phyloP scores from a whole-genome alignment of 2,888 invertebrate species.

The Noctua janthe region DNA sequence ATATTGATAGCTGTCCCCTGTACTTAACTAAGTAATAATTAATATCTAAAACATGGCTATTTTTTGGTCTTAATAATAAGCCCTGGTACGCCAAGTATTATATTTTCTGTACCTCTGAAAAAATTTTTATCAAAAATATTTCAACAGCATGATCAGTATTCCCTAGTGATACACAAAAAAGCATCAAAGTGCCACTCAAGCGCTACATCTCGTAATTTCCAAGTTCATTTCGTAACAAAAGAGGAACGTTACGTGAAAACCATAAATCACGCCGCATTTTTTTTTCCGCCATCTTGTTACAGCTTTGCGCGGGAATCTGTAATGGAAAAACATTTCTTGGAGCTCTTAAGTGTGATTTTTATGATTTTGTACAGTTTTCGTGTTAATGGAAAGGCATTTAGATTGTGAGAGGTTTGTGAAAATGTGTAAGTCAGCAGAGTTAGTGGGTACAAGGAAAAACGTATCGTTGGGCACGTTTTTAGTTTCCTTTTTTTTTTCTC shows the following conservation, averaged over 20 bases:
- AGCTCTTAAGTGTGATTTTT: slow-evolving; percentile 45
- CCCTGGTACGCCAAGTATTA: background rate
- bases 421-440: slow-evolving; percentile 47
- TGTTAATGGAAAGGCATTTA: slow-evolving; percentile 57
- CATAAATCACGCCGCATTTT: slow-evolving; percentile 63
- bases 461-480: slow-evolving; percentile 9
- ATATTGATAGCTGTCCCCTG: background rate
- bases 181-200: slow-evolving; percentile 49
- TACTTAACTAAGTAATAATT: background rate
- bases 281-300: slow-evolving; percentile 52
- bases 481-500: slow-evolving; percentile 7
- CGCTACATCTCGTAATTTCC: slow-evolving; percentile 53
- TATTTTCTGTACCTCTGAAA: background rate
- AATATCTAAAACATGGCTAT: background rate
- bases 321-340: slow-evolving; percentile 54
- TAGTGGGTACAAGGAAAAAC: slow-evolving; percentile 5
- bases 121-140: slow-evolving; percentile 23
- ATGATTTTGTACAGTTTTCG: slow-evolving; percentile 50
- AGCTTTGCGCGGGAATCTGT: slow-evolving; percentile 46
- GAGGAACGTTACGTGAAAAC: slow-evolving; percentile 54
- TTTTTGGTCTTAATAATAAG: background rate
- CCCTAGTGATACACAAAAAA: slow-evolving; percentile 53
- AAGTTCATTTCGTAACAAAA: slow-evolving; percentile 62
- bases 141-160: slow-evolving; percentile 24
- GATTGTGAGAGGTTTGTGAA: slow-evolving; percentile 39